Evolutionary conservation across 1,140 invertebrate genomes (phyloP), one percentile per base, ranked within the genome.

Genomic region (Hylyphantes graminicola): DNA sequence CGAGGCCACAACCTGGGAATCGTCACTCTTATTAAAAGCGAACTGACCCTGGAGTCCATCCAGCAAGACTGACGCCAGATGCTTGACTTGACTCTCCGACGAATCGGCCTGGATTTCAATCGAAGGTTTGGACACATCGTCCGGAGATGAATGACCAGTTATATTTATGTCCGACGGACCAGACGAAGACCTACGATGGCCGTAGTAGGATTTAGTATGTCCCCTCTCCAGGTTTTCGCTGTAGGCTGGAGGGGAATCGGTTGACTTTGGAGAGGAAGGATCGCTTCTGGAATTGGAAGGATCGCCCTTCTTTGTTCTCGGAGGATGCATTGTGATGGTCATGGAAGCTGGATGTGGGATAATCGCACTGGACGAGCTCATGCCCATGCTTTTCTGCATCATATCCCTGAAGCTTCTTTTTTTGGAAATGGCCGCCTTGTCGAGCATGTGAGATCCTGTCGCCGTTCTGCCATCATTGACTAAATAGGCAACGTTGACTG

Each of bases 301-400:
- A 1, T 57, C 63, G 15, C 48, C 53, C 9, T 55, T 81, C n/a
- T 73, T 81, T 17, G 67, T 63, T 51, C 35, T 73, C 0, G 80
- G 72, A 35, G 80, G 72, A 13, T 50, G 19, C n/a, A 83, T 51
- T 5, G 70, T 83, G 0, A 83, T 74, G 10, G 70, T 83, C 80
- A 83, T 83, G 13, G 70, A 65, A 73, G 80, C 70, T 55, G 80
- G 80, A 57, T 83, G 80, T 19, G 80, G 80, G 35, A 83, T 83
- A 64, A 83, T 83, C 65, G 80, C 80, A 75, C 80, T 83, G 15
- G 57, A n/a, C 17, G 80, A 83, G 65, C 70, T 53, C 59, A 61
- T 54, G 8, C 48, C 75, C 0, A 83, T 75, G 0, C 80, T 72
- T 67, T 83, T 83, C 35, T 83, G 80, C 70, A 83, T 55, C 72